phyloP scores from a whole-genome alignment of 2,797 vertebrate species.

The Odontamblyopus lacepedii region DNA sequence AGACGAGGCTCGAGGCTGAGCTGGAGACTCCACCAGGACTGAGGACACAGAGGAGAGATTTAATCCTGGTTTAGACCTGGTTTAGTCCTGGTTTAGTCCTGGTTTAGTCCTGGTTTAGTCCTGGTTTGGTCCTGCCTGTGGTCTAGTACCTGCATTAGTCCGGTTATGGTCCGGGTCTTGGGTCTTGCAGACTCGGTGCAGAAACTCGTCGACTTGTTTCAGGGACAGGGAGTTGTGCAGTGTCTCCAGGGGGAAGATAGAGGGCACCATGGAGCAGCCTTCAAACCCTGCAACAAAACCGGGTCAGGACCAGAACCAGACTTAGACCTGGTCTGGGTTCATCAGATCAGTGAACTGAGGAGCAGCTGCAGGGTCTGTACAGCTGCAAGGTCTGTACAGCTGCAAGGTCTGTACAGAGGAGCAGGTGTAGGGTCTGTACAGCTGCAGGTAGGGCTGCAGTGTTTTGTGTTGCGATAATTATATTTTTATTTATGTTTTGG shows the following conservation, averaged over 20 bases:
- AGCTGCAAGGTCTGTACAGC: background rate
- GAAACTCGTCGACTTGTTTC: slow-evolving; percentile 94
- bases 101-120: background rate
- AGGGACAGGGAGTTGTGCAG: slow-evolving; percentile 97
- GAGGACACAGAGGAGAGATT: background rate
- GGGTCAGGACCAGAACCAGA: background rate
- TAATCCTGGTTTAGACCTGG: background rate
- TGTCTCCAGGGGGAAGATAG: slow-evolving; percentile 95
- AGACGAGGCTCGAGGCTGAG: background rate
- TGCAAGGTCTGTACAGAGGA: background rate
- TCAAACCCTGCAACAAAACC: slow-evolving; percentile 86
- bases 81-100: background rate
- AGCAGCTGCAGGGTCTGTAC: background rate
- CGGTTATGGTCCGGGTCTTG: background rate
- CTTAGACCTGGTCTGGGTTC: no score
- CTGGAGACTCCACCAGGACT: background rate
- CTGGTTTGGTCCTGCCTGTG: background rate
- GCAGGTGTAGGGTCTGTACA: background rate
- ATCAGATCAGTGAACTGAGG: no score
- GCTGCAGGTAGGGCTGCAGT: background rate
- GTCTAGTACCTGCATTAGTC: background rate
- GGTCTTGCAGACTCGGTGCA: slow-evolving; percentile 86
- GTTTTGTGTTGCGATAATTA: no score
- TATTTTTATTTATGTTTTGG: no score
- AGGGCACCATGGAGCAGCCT: slow-evolving; percentile 97